Evolutionary conservation across 2,113 vertebrate species (phyloP).

Genomic region (Donacobius atricapilla): DNA sequence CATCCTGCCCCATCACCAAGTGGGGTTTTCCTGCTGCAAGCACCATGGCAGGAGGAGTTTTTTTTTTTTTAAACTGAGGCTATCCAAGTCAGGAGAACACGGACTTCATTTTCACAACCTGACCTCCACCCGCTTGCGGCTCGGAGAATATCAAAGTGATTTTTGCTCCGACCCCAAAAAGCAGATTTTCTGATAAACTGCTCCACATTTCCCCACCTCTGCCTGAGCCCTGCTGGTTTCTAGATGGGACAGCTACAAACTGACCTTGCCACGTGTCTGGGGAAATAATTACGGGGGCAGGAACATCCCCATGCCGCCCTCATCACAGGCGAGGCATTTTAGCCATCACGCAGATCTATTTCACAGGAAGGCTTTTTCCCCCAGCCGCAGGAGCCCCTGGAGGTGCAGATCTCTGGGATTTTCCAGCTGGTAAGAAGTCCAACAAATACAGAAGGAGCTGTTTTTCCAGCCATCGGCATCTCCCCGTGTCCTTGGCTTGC

Average conservation of each 20-base stretch:
- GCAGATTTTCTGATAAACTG: not conserved
- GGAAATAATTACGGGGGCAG: not conserved
- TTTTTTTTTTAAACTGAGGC: too few species aligned
- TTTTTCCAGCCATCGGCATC: slow-evolving; percentile 43
- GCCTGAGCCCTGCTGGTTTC: not conserved
- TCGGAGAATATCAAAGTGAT: not conserved
- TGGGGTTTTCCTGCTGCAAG: not conserved
- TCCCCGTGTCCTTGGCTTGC: not conserved
- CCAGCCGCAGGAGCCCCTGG: not conserved
- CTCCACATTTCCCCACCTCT: not conserved
- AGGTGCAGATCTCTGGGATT: not conserved
- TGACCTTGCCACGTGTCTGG: not conserved
- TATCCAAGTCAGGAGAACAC: not conserved
- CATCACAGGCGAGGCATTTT: not conserved
- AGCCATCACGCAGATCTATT: not conserved
- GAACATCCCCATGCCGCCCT: not conserved
- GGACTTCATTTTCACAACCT: not conserved
- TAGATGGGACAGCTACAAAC: not conserved
- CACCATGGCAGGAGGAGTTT: not conserved
- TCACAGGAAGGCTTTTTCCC: not conserved
- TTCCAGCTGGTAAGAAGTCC: not conserved
- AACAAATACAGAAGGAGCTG: not conserved
- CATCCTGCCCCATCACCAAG: not conserved
- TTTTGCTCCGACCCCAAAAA: rapidly evolving
- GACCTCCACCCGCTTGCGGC: rapidly evolving